These are phyloP conservation scores for Drosophila insularis DNA, from an alignment of 1,140 invertebrate genomes.

Conservation along the genomic window DNA sequence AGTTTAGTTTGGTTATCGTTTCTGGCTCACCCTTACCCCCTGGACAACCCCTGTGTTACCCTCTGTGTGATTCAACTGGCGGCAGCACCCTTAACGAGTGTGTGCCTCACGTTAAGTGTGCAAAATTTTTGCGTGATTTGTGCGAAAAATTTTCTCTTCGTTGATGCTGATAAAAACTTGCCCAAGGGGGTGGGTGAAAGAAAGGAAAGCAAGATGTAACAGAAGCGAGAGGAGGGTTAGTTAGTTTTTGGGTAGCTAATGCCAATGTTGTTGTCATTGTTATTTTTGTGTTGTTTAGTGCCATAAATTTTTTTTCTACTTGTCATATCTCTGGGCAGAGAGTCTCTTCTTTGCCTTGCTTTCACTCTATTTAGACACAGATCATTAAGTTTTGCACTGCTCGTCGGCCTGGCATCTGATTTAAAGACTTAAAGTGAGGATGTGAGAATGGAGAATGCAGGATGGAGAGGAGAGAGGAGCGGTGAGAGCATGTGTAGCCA, in stretches of 20 bases:
- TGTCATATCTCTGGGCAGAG: slow-evolving; percentile 63
- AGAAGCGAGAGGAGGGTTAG: slow-evolving; percentile 30
- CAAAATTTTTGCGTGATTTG: slow-evolving; percentile 77
- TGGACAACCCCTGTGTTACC: neutral
- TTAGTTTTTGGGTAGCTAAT: slow-evolving; percentile 49
- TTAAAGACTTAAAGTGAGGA: slow-evolving; percentile 53
- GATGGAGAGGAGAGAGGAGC: neutral
- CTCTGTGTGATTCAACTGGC: too few species aligned
- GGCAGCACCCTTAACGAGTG: slow-evolving; percentile 41
- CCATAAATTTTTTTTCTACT: slow-evolving; percentile 73
- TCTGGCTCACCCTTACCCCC: slow-evolving; percentile 44
- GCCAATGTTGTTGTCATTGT: slow-evolving; percentile 41
- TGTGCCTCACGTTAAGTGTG: slow-evolving; percentile 71
- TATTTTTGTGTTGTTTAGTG: slow-evolving; percentile 61
- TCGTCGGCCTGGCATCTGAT: slow-evolving; percentile 52
- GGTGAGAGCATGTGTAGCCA: neutral
- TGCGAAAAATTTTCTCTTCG: slow-evolving; percentile 64
- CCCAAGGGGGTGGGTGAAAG: neutral
- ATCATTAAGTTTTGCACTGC: slow-evolving; percentile 74
- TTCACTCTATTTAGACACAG: slow-evolving; percentile 69
- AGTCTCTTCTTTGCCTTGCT: neutral
- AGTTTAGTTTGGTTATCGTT: slow-evolving; percentile 25
- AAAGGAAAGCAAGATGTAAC: slow-evolving; percentile 15
- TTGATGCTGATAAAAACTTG: slow-evolving; percentile 57
- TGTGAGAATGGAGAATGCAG: slow-evolving; percentile 1